Conservation (phyloP, 2,797 vertebrate species). For the Acanthornis magna region DNA sequence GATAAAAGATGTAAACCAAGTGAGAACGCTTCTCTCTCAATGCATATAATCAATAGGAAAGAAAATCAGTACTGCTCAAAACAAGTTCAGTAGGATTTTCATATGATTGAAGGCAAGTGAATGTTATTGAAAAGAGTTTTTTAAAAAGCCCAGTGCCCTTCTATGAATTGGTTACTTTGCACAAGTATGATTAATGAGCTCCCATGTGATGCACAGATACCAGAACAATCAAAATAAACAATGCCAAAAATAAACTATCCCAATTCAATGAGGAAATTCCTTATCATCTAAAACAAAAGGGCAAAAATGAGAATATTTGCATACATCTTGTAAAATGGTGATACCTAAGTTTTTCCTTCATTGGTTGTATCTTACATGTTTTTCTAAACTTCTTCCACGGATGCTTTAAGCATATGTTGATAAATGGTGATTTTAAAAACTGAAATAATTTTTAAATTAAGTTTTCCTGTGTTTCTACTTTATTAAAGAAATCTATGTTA, state of each 20-base stretch:
- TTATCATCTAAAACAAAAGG: not conserved
- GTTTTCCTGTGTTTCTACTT: not conserved
- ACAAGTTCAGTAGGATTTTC: not conserved
- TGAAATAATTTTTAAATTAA: not conserved
- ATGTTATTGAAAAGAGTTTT: not conserved
- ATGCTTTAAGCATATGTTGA: not conserved
- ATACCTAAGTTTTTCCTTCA: not conserved
- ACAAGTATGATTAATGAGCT: conserved; percentile 31
- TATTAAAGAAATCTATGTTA: not conserved
- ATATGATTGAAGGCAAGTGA: not conserved
- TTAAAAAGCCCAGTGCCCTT: not conserved
- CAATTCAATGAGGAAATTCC: not conserved
- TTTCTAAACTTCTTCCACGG: not conserved
- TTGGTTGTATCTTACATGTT: not conserved
- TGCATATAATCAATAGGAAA: not conserved
- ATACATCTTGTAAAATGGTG: not conserved
- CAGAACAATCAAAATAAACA: conserved; percentile 41
- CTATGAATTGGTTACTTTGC: not conserved
- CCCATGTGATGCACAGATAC: conserved; percentile 20
- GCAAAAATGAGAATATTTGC: not conserved
- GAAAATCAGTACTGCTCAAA: not conserved
- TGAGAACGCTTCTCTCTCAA: not conserved
- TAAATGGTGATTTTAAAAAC: not conserved
- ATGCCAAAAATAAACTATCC: not conserved
- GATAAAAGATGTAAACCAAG: not conserved